Percentiles rank a stretch among this genome's conserved stretches.
Conservation (phyloP, 2,797 vertebrate species). For the Danio aesculapii region DNA sequence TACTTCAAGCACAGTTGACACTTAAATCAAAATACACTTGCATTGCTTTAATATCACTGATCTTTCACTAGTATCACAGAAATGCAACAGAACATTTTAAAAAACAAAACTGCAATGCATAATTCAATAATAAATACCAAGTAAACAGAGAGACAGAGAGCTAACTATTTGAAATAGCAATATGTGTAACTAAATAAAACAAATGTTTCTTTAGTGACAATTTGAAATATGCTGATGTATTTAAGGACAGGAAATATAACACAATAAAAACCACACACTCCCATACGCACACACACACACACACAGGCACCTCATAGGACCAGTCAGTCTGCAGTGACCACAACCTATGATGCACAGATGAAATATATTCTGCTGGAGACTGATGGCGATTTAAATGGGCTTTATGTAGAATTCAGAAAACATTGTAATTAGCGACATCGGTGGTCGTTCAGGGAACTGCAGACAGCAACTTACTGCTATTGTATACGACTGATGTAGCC, state of each 20-base stretch:
- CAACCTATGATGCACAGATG: conserved; percentile 11
- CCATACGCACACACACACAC: neutral
- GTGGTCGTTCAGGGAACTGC: too few relatives aligned
- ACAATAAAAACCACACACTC: conserved; percentile 30
- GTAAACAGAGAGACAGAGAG: neutral
- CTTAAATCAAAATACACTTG: neutral
- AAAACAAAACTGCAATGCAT: neutral
- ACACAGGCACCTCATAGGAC: conserved; percentile 26
- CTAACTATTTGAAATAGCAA: neutral
- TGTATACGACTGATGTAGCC: too few relatives aligned
- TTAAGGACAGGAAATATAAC: neutral
- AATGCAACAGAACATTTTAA: neutral
- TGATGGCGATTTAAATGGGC: neutral
- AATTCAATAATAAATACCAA: neutral
- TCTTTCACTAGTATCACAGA: neutral
- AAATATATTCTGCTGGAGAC: conserved; percentile 12
- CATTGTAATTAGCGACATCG: too few relatives aligned
- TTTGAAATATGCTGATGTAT: conserved; percentile 51
- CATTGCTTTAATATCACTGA: too few relatives aligned
- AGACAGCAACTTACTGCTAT: too few relatives aligned
- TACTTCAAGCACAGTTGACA: conserved; percentile 12
- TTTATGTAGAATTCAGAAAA: neutral
- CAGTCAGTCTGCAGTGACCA: neutral
- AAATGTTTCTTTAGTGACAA: conserved; percentile 7
- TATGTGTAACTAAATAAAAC: neutral